A percentile compares a stretch with the other conserved stretches of the same genome.
Evolutionary conservation across 1,140 invertebrate species (phyloP).

Genomic region (Hyphantria cunea): DNA sequence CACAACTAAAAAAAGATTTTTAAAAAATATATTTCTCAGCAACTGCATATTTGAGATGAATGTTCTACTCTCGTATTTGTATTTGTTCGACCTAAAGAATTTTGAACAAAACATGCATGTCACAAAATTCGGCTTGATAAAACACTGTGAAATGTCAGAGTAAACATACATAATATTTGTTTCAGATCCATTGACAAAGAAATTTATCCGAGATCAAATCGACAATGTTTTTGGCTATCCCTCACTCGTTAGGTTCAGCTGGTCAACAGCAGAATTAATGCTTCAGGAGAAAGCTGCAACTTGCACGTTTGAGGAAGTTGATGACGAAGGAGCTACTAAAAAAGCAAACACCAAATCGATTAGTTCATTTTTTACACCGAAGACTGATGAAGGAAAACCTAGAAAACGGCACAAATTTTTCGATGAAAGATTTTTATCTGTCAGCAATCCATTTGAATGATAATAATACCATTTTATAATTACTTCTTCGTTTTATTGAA

Average conservation of each 20-base stretch:
- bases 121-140: no score
- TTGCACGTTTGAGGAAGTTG: conserved; percentile 88
- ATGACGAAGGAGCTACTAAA: conserved; percentile 75
- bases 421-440: conserved; percentile 79
- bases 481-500: background rate
- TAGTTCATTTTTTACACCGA: conserved; percentile 83
- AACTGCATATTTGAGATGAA: no score
- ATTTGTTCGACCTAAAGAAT: no score
- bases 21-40: no score
- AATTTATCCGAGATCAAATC: conserved; percentile 91
- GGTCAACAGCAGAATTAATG: conserved; percentile 95
- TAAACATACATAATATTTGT: conserved; percentile 29
- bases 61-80: no score
- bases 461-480: conserved; percentile 3
- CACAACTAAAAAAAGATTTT: no score
- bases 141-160: no score
- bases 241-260: conserved; percentile 97
- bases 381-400: conserved; percentile 65
- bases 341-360: conserved; percentile 77
- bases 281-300: conserved; percentile 88
- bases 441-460: conserved; percentile 71
- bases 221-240: conserved; percentile 98
- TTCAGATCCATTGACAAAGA: conserved; percentile 96
- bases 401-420: conserved; percentile 83
- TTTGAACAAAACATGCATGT: no score